Percentiles rank a stretch among this genome's conserved stretches.
Evolutionary conservation across 2,113 vertebrate species (phyloP).

Genomic region (Hyperoodon ampullatus): DNA sequence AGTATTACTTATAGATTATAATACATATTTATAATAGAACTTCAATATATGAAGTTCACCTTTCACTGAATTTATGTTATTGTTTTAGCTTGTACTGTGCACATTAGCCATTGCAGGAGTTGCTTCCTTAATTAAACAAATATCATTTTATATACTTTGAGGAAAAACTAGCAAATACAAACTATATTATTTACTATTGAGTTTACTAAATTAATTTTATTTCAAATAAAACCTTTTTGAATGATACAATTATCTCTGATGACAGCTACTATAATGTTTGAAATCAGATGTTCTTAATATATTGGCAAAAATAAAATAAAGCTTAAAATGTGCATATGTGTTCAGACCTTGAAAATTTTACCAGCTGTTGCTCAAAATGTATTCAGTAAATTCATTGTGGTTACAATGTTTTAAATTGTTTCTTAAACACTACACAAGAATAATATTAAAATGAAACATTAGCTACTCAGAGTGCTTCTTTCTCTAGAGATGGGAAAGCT

Average conservation of each 20-base stretch:
- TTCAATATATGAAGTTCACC: background rate
- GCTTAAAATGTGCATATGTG: background rate
- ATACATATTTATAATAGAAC: background rate
- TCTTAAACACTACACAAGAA: constrained; percentile 82
- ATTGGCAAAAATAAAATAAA: background rate
- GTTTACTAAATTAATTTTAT: constrained; percentile 16
- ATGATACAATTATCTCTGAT: background rate
- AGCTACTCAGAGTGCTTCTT: constrained; percentile 79
- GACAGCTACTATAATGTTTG: background rate
- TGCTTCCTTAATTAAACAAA: background rate
- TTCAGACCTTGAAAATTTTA: constrained; percentile 68
- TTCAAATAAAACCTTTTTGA: background rate
- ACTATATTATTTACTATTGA: background rate
- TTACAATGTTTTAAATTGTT: constrained; percentile 73
- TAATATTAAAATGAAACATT: constrained; percentile 86
- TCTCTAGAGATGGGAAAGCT: constrained; percentile 80
- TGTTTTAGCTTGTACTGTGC: background rate
- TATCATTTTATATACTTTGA: background rate
- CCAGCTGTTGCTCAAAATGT: constrained; percentile 73
- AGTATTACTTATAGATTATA: background rate
- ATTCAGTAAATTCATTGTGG: constrained; percentile 81
- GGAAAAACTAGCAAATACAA: background rate
- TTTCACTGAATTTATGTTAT: background rate
- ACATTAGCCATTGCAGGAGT: background rate
- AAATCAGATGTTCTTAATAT: constrained; percentile 15